Evolutionary conservation across 2,888 invertebrate genomes (phyloP).

Genomic region (Dynastes maya): DNA sequence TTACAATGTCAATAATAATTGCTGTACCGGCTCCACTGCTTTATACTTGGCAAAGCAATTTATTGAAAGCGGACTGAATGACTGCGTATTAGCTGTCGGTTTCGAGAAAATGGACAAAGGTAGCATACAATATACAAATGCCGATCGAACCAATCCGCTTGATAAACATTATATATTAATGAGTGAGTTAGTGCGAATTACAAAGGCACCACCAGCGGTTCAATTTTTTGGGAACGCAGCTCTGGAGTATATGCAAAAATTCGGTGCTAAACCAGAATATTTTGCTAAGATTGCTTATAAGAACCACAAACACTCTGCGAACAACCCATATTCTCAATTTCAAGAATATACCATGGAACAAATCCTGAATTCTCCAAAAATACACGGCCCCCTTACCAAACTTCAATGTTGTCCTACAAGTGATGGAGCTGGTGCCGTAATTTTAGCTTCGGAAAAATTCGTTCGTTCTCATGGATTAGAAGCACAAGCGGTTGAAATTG

Average conservation of each 20-base stretch:
- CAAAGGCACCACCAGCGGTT: constrained; percentile 89
- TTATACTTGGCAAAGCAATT: constrained; percentile 92
- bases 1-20: constrained; percentile 98
- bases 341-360: constrained; percentile 93
- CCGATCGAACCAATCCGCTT: constrained; percentile 90
- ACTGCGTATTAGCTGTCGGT: constrained; percentile 93
- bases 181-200: constrained; percentile 86
- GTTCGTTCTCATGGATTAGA: constrained; percentile 88
- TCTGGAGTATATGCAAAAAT: constrained; percentile 95
- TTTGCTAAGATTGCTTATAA: constrained; percentile 98
- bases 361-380: constrained; percentile 88
- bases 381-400: constrained; percentile 95
- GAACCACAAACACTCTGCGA: constrained; percentile 96
- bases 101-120: constrained; percentile 99
- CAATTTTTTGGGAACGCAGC: constrained; percentile 98
- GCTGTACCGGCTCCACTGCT: constrained; percentile 96
- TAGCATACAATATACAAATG: constrained; percentile 75
- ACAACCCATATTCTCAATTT: constrained; percentile 96
- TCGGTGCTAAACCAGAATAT: constrained; percentile 93
- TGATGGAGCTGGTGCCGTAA: constrained; percentile 95
- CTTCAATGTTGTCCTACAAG: constrained; percentile 99
- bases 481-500: constrained; percentile 93
- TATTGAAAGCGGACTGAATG: constrained; percentile 88
- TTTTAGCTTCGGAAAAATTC: constrained; percentile 93
- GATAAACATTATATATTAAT: constrained; percentile 90